phyloP scores from a whole-genome alignment of 2,888 invertebrate species.

The Empis stercorea region DNA sequence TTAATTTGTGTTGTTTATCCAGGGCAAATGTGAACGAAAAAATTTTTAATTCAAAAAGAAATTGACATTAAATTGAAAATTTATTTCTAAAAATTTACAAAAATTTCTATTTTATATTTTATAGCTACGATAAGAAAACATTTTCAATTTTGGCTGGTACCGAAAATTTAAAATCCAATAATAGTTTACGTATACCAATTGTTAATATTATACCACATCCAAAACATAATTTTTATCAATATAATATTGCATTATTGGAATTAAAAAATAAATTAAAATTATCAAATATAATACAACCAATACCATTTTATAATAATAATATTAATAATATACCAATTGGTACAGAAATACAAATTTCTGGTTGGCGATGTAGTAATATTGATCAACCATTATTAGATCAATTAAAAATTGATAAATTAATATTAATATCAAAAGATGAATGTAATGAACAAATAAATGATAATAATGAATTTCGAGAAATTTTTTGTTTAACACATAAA shows the following conservation, averaged over 20 bases:
- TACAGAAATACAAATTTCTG: not conserved
- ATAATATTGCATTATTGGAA: not conserved
- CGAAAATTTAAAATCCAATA: not conserved
- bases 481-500: not conserved
- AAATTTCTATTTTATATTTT: not conserved
- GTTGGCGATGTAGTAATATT: not conserved
- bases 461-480: not conserved
- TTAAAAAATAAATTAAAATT: not conserved
- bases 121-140: not conserved
- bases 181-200: not conserved
- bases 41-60: too few relatives aligned
- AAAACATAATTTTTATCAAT: not conserved
- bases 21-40: too few relatives aligned
- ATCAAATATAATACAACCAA: not conserved
- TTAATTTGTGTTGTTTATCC: too few relatives aligned
- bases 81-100: too few relatives aligned
- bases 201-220: not conserved
- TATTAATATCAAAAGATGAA: not conserved
- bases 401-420: not conserved
- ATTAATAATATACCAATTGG: not conserved
- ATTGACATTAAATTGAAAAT: too few relatives aligned
- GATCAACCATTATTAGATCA: not conserved
- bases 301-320: not conserved
- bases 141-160: not conserved
- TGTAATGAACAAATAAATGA: not conserved